Base-by-base conservation (phyloP, 1,140 invertebrate genomes). In the Acromyrmex heyeri region DNA sequence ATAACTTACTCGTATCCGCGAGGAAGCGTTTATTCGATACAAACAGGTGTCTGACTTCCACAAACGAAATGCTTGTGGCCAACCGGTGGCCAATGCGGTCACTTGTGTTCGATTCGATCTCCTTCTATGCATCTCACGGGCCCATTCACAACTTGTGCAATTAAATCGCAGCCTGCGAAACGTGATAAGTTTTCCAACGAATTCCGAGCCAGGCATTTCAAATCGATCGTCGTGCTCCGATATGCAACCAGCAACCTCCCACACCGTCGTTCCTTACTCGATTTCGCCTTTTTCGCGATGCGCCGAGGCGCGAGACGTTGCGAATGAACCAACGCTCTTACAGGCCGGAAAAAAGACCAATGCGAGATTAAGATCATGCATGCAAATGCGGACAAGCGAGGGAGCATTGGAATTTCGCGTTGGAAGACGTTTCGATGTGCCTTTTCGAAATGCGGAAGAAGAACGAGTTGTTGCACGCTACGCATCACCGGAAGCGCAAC, bases 301-400 rank as follows among this genome's bases (percentile, higher is more conserved):
- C 75, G 53, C 57, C 34, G 67, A 27, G 57, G 73, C 67, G 72
- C 87, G 53, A 88, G 72, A 88, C 67, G 67, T 12, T 21, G 48
- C 61, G 73, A 89, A 89, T 86, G 73, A 86, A 86, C 83, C 75
- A 24, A 64, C 62, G 64, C 24, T 85, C 72, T 86, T 79, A 69
- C 24, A 48, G 59, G 38, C 27, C 24, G 18, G 10, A 50, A 59
- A 65, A 77, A 61, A 79, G 64, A 79, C 62, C 75, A 79, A 18
- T 4, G 14, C n/a, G 64, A 79, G 75, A 86, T 86, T 78, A 86
- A 64, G 62, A 79, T 90, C 79, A 86, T 81, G 64, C 53, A 86
- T 76, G 81, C 62, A 85, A 90, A 88, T 85, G 87, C 57, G 21
- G 48, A 55, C 14, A 34, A n/a, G 72, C 50, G 70, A 65, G 65